Conservation (phyloP, 2,113 vertebrate genomes). For the Percopsis transmontana region DNA sequence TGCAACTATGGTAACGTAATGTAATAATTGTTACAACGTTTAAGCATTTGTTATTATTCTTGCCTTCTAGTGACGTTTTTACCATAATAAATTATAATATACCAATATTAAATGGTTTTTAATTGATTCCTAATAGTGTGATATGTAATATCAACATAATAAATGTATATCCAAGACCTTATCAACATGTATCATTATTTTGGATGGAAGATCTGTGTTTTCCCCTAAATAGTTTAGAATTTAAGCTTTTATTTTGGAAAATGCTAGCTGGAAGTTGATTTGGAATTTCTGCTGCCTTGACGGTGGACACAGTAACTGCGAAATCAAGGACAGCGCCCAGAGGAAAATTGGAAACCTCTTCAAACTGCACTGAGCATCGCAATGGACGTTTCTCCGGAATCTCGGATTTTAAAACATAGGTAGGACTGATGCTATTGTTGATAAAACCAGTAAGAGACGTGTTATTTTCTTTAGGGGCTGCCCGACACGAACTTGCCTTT, state of each 20-base stretch:
- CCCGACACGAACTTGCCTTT: slow-evolving; percentile 22
- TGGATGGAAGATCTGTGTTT: no score
- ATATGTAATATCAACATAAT: no score
- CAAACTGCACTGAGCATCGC: slow-evolving; percentile 43
- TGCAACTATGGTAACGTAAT: no score
- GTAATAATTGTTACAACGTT: no score
- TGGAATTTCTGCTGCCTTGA: background rate
- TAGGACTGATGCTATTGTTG: slow-evolving; percentile 34
- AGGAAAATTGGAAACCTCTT: slow-evolving; percentile 57
- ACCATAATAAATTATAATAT: no score
- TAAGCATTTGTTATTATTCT: no score
- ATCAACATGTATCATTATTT: no score
- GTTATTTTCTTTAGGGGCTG: slow-evolving; percentile 28
- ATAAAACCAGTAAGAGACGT: slow-evolving; percentile 47
- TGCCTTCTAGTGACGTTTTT: no score
- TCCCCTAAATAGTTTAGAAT: background rate
- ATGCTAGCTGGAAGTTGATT: slow-evolving; percentile 5
- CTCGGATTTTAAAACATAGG: slow-evolving; percentile 47
- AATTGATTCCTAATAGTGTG: no score
- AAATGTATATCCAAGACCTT: no score
- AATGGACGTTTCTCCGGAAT: slow-evolving; percentile 22
- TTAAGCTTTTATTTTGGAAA: slow-evolving; percentile 58
- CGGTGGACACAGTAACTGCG: slow-evolving; percentile 67
- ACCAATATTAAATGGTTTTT: no score
- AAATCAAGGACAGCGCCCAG: slow-evolving; percentile 76